Evolutionary conservation across 2,888 invertebrate species (phyloP), one percentile per base, ranked within the genome.

Genomic region (Adineta ricciae): DNA sequence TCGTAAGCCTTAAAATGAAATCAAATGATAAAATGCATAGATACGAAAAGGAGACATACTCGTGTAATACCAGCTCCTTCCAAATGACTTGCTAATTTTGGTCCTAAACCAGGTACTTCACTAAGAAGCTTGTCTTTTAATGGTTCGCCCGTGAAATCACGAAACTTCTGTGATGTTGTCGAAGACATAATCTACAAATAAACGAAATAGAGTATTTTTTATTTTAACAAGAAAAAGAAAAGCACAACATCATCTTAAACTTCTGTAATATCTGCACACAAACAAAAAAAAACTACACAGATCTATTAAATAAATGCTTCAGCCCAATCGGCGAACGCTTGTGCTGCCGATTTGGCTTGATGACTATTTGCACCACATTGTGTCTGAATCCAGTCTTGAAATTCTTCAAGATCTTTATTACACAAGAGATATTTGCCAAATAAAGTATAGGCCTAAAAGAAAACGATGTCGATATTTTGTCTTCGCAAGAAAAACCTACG

Each of bases 361-460:
- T 78, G 78, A 38, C 24, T n/a, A 78, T 78, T 78, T 11, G 78
- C 78, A 36, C 41, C 78, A 78, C 78, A 41, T 78, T 78, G 78
- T 41, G n/a, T 78, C 41, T 78, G 78, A 4, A 78, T 38, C 41
- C 78, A 78, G 41, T 41, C 78, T 78, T 78, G 78, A 78, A 78
- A 41, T 78, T 41, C 11, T 78, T 78, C 41, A n/a, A n/a, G 36
- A 78, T 78, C 78, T 78, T 78, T 78, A 38, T 78, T 41, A n/a
- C 41, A 41, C 14, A 41, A 78, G 38, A 78, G 41, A 41, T n/a
- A 78, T 78, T 41, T 78, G n/a, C n/a, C 78, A 41, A 78, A 78
- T 41, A 78, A 78, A 3, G n/a, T n/a, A n/a, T 78, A 41, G 2
- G 41, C 78, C 78, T 78, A 24, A 41, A 50, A 16, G 2, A 41